Conservation (phyloP, 2,888 invertebrate genomes). For the Zootermopsis nevadensis region DNA sequence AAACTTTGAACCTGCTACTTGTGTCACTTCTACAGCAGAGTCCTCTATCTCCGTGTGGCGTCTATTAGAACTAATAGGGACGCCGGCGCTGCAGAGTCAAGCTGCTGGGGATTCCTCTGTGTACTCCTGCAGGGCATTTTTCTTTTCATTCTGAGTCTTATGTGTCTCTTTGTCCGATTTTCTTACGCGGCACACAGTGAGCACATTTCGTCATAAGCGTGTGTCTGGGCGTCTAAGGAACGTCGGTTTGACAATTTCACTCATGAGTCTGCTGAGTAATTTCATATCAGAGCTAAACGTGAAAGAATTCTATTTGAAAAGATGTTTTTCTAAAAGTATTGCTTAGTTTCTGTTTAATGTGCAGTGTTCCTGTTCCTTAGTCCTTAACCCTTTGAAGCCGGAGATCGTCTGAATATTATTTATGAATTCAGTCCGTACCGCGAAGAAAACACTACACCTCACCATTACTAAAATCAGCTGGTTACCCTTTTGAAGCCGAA, state of each 20-base stretch:
- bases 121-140: not conserved
- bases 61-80: constrained; percentile 2
- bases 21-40: not conserved
- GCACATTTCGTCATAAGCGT: not conserved
- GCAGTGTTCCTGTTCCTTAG: too few species aligned
- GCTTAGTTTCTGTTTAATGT: too few species aligned
- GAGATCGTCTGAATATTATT: too few species aligned
- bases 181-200: not conserved
- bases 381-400: too few species aligned
- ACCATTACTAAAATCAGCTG: too few species aligned
- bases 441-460: too few species aligned
- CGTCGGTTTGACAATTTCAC: not conserved
- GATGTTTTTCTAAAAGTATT: too few species aligned
- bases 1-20: not conserved
- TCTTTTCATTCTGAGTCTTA: not conserved
- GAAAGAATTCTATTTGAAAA: too few species aligned
- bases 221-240: not conserved
- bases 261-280: not conserved
- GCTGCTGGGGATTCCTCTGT: not conserved
- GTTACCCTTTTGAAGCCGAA: too few species aligned
- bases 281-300: too few species aligned
- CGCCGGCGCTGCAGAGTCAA: not conserved
- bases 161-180: not conserved
- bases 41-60: not conserved
- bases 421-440: too few species aligned